Evolutionary conservation across 1,140 invertebrate species (phyloP), one percentile per base, ranked within the genome.

Genomic region (Manduca sexta): DNA sequence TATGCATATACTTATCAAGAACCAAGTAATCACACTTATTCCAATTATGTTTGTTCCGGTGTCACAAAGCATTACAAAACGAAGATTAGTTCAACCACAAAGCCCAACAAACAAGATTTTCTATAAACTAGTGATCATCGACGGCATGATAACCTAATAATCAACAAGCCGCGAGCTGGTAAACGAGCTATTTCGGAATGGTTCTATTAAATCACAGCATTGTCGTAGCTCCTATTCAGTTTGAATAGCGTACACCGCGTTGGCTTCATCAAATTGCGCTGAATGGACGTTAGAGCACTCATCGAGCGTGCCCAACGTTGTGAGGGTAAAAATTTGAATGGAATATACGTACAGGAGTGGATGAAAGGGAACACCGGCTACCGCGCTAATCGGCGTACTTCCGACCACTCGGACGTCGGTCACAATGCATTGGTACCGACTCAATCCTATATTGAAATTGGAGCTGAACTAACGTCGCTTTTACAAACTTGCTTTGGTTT

Each of bases 271-370:
- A 81, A 84, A 84, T 84, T 83, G 79, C 77, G 81, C 65, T 78
- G 74, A 84, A 75, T 73, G 79, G 74, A 70, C 74, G 78, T 70
- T 80, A 78, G 80, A 84, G 72, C 67, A 78, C 76, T 79, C 75
- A 74, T 75, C 63, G 71, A 74, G 65, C 70, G 63, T 70, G 56
- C 65, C 65, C 61, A 53, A 56, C 56, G 61, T 62, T 60, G 60
- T 70, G 63, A 64, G 81, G 79, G 76, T 74, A 85, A 85, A 85
- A 85, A 85, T 85, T 83, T 85, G 77, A 85, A 85, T 85, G 75
- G 78, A 74, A 74, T 74, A 75, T 76, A 71, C 58, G 65, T 68
- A 64, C 52, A 62, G 72, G 64, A 66, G 61, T 60, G 58, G 58
- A 70, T 74, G 68, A 78, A 78, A 74, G 64, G 69, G 58, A 64